Evolutionary conservation across 2,888 invertebrate species (phyloP), one percentile per base, ranked within the genome.

Genomic region (Drosophila niveifrons): DNA sequence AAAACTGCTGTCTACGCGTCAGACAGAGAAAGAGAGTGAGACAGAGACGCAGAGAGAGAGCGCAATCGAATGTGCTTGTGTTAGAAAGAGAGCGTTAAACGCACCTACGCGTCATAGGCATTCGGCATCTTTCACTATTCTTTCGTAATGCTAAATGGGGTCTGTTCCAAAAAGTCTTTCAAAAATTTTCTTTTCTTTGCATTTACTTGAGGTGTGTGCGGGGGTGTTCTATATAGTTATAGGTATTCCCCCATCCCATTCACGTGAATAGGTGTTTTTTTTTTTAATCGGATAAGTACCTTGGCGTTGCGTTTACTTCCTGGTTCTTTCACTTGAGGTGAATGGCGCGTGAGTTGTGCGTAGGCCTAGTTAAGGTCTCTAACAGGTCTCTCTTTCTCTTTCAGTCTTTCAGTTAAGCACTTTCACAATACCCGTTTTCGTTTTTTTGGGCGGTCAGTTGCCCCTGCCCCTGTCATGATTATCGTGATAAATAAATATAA

Each of bases 131-230:
- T 66, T 83, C 59, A 62, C 63, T 72, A 55, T 51, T 47, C 65
- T 79, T 68, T 83, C 72, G 72, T 69, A 80, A 83, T 78, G 59
- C 57, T 58, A 57, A 57, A 72, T 73, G 67, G 67, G 52, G 52
- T 43, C 44, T 46, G 13, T 28, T 18, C 29, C n/a, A 34, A 23
- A 18, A 28, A 55, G 46, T 46, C 53, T 62, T 62, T 46, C 46
- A n/a, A 55, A 55, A 28, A 61, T 61, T 66, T 52, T 66, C 41
- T 46, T 31, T 57, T 59, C 10, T 65, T 29, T 46, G 15, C 41
- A 7, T 43, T 8, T 44, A 31, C 13, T 15, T n/a, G 15, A n/a
- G 4, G 2, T 29, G 11, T 7, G 11, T 18, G 29, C 28, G 9
- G 43, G 15, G 10, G 31, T 51, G 34, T 29, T 17, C 11, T 11